Base-by-base conservation (phyloP, 2,797 vertebrate genomes). In the Sebastes variabilis region DNA sequence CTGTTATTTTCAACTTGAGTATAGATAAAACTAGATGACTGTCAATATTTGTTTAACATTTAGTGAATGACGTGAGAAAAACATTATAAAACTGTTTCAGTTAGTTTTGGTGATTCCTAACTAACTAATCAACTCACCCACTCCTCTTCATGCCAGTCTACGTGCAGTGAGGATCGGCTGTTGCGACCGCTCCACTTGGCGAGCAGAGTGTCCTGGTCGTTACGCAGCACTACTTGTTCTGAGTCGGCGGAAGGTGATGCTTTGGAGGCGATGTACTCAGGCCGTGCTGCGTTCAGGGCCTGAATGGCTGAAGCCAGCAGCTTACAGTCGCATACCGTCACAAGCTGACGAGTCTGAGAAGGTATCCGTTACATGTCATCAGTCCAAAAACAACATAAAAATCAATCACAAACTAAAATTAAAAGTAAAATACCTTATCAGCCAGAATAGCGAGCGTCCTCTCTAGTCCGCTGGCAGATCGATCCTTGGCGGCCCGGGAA, bases 211-310 rank as follows among this genome's bases (percentile, higher is more conserved):
- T 99, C 98, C 93, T 97, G 98, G 92, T 99, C 98, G 5, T 99
- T 99, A 13, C 98, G 96, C 22, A 99, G 96, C 88, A 99, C 97
- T 55, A 99, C 99, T 85, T 99, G 99, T 42, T 99, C 98, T 2
- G 96, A 95, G 61, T 99, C 98, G 0, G 96, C 96, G 1, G 97
- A 97, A 3, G 98, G 98, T 5, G 98, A 99, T 24, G 95, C 96
- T 93, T 97, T 97, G 61, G 99, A 99, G 85, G 99, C 99, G 6
- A 99, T 97, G 88, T 99, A 99, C 88, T 99, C 98, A 0, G 98
- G 99, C 49, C 98, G 96, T 0, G 98, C 99, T 0, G 98, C 97
- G 1, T 98, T 98, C 80, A 99, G 95, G 29, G 97, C 98, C 1
- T 99, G 97, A 80, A 99, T 98, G 81, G 98, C 97, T 18, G 96